Base-by-base conservation (phyloP, 2,113 vertebrate genomes). In the Osmerus mordax region DNA sequence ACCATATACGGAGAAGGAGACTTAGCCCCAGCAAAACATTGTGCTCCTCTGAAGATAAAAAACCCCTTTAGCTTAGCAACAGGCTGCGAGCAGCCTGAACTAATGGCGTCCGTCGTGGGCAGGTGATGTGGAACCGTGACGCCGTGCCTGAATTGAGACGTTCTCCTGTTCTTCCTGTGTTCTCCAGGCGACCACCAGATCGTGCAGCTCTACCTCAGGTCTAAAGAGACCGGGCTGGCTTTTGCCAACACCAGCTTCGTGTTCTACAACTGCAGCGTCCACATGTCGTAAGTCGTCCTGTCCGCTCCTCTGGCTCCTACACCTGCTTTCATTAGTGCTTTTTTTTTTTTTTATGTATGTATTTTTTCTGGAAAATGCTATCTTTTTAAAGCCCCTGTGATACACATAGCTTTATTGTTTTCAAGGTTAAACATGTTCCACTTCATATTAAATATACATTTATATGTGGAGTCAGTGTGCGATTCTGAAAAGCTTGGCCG, bases 181-280 rank as follows among this genome's bases (percentile, higher is more conserved):
- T 36, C 51, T 83, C 21, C 29, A 99, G 97, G 95, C 76, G 97
- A 99, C 80, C 97, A 99, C 81, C 97, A 99, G 79, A 94, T 98
- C 1, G 96, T 99, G 62, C 96, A 97, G 82, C 95, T 99, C 12
- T 96, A 96, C 84, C 95, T 99, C 72, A 99, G 96, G 78, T 99
- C 97, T 47, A 98, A 98, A 79, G 97, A 99, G 88, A 99, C 97
- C 0, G 97, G 97, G 66, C 92, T 99, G 92, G 95, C 96, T 12
- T 99, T 99, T 54, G 97, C 95, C 79, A 98, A 97, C 77, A 98
- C 97, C 80, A 98, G 92, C 86, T 99, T 99, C 21, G 96, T 99
- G 81, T 99, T 99, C 92, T 99, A 99, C 93, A 98, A 99, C 90
- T 99, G 97, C 86, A 99, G 97, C 0, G 97, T 99, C 71, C 97